Conservation (phyloP, 2,113 vertebrate genomes). For the Aleadryas rufinucha region DNA sequence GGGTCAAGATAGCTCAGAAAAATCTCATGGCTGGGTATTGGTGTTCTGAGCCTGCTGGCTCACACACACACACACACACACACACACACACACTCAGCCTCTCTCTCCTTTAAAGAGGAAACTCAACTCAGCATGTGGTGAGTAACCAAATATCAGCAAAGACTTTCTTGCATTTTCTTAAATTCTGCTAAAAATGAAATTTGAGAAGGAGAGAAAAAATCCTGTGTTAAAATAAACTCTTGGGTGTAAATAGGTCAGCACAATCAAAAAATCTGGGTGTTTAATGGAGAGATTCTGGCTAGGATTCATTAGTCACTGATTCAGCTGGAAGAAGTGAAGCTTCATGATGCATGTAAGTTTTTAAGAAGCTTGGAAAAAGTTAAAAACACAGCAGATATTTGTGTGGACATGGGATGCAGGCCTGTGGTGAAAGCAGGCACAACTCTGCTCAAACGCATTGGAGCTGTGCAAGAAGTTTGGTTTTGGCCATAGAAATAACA, state of each 20-base stretch:
- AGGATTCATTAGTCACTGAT: background rate
- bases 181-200: background rate
- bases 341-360: background rate
- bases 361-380: background rate
- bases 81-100: background rate
- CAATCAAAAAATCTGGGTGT: background rate
- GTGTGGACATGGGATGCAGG: background rate
- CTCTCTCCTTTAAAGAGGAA: slow-evolving; percentile 45
- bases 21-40: background rate
- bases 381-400: background rate
- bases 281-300: background rate
- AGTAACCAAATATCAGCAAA: slow-evolving; percentile 33
- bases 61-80: too few species aligned
- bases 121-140: slow-evolving; percentile 36
- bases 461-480: background rate
- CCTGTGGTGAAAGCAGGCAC: background rate
- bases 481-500: background rate
- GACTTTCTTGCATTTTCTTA: background rate
- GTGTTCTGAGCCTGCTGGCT: background rate
- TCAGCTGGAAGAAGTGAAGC: background rate
- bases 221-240: background rate
- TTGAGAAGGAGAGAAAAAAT: background rate
- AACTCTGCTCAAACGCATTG: background rate
- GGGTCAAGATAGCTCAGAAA: slow-evolving; percentile 33
- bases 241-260: slow-evolving; percentile 10